These are phyloP conservation scores for Caenorhabditis zanzibari DNA, from an alignment of 2,888 invertebrate genomes.

Conservation along the genomic window DNA sequence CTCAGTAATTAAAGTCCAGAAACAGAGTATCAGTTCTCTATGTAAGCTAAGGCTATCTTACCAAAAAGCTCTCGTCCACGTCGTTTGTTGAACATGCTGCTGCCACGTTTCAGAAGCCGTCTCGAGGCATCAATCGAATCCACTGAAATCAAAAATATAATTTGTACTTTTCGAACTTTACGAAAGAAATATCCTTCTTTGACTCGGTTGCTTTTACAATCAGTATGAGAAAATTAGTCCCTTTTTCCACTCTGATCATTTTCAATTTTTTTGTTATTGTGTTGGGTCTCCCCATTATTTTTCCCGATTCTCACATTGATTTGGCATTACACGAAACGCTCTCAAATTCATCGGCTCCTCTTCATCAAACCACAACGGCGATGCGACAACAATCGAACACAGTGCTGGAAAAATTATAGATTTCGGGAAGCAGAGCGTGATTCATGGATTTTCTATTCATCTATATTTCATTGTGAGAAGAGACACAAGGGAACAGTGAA, in stretches of 20 bases:
- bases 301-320: constrained; percentile 37
- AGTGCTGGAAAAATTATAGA: constrained; percentile 37
- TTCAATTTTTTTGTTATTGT: background rate
- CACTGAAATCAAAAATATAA: constrained; percentile 27
- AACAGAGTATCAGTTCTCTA: background rate
- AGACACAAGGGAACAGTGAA: background rate
- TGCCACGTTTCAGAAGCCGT: constrained; percentile 45
- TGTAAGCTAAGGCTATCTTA: background rate
- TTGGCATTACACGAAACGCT: constrained; percentile 54
- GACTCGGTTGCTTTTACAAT: too few species aligned
- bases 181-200: too few species aligned
- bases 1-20: constrained; percentile 7
- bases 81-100: constrained; percentile 53
- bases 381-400: constrained; percentile 28
- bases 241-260: background rate
- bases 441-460: constrained; percentile 27
- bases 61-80: constrained; percentile 62
- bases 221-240: background rate
- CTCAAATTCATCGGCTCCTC: constrained; percentile 55
- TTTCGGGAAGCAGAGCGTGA: constrained; percentile 12
- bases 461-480: constrained; percentile 18
- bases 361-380: constrained; percentile 54
- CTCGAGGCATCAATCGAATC: constrained; percentile 23
- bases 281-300: background rate
- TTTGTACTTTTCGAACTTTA: background rate